Conservation (phyloP, 2,888 invertebrate species). For the Myathropa florea region DNA sequence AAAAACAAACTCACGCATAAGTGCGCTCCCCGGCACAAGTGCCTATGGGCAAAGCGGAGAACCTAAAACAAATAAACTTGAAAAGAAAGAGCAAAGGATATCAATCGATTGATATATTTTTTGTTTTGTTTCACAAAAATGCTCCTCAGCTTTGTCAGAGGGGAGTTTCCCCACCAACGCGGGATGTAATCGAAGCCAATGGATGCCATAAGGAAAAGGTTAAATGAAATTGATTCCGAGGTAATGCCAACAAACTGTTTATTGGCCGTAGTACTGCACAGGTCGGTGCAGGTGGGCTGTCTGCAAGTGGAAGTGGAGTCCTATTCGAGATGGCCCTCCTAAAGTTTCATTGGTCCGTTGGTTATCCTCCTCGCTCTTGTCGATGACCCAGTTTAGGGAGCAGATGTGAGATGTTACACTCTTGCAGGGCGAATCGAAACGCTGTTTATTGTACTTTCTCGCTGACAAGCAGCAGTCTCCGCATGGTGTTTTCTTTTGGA, state of each 20-base stretch:
- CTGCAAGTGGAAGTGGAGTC: not conserved
- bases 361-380: too few relatives aligned
- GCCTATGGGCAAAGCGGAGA: not conserved
- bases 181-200: not conserved
- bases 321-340: not conserved
- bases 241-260: not conserved
- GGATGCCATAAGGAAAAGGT: not conserved
- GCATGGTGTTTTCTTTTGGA: too few relatives aligned
- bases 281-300: not conserved
- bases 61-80: not conserved
- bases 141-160: not conserved
- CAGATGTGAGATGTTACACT: too few relatives aligned
- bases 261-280: not conserved
- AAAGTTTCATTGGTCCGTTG: too few relatives aligned
- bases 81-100: not conserved
- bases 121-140: not conserved
- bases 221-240: constrained; percentile 16
- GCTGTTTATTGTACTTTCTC: not conserved
- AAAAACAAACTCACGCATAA: not conserved
- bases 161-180: too few relatives aligned
- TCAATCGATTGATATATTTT: constrained; percentile 1
- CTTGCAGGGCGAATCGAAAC: not conserved
- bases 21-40: not conserved
- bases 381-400: too few relatives aligned
- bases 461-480: too few relatives aligned